These are phyloP conservation scores for Anticlea derivata DNA, from an alignment of 2,888 invertebrate species.

Conservation along the genomic window DNA sequence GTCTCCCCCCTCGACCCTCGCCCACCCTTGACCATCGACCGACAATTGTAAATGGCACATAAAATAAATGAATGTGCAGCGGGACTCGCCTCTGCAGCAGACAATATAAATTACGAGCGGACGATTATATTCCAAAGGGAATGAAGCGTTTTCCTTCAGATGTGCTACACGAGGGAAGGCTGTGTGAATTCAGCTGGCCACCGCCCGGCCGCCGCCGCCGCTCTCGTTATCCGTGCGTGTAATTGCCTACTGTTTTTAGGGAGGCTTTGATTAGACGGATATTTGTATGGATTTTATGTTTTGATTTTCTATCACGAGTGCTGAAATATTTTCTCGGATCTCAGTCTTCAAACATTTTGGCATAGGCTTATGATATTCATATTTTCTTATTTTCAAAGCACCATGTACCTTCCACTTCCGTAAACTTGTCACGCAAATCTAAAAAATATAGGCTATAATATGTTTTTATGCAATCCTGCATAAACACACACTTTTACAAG, in stretches of 20 bases:
- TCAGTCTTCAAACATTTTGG: no score
- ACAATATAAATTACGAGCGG: constrained; percentile 85
- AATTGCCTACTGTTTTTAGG: constrained; percentile 67
- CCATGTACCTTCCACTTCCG: no score
- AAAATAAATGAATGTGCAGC: constrained; percentile 85
- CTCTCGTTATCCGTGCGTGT: constrained; percentile 69
- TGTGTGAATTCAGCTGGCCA: constrained; percentile 55
- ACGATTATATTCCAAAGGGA: constrained; percentile 84
- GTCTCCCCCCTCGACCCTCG: constrained; percentile 57
- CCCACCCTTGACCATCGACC: constrained; percentile 85
- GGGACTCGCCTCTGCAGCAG: constrained; percentile 84
- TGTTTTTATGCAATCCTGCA: no score
- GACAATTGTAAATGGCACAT: constrained; percentile 86
- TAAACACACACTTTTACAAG: no score
- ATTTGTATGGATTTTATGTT: constrained; percentile 31
- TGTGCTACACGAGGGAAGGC: constrained; percentile 61
- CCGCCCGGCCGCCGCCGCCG: constrained; percentile 37
- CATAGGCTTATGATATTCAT: no score
- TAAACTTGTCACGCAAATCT: no score
- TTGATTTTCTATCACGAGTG: constrained; percentile 14
- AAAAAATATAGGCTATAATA: no score
- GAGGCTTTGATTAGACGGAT: constrained; percentile 59
- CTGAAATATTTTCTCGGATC: no score
- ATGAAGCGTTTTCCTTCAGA: constrained; percentile 82
- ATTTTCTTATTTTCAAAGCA: no score